phyloP scores from a whole-genome alignment of 2,113 vertebrate species.

The Donacobius atricapilla region DNA sequence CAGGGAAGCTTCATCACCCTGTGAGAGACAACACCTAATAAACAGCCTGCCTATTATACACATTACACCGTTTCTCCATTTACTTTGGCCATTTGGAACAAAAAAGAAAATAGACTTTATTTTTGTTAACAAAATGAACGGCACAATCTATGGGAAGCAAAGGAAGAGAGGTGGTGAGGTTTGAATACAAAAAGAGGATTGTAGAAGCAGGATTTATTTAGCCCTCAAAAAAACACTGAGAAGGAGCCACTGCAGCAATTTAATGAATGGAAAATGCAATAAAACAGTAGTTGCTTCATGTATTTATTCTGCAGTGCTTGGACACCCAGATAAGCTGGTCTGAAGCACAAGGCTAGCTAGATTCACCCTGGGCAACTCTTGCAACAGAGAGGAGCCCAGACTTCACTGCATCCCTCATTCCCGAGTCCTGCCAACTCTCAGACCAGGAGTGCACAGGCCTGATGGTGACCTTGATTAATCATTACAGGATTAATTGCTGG shows the following conservation, averaged over 20 bases:
- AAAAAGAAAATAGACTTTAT: neutral
- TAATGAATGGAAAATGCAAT: neutral
- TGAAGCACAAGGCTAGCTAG: neutral
- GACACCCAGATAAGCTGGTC: neutral
- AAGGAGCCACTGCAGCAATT: neutral
- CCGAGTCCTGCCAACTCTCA: neutral
- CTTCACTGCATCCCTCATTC: neutral
- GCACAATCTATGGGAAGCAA: neutral
- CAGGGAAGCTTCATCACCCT: neutral
- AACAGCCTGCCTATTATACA: neutral
- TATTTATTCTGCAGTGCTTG: neutral
- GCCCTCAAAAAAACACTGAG: neutral
- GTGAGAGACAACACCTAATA: neutral
- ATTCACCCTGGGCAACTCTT: neutral
- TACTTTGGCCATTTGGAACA: neutral
- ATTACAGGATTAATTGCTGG: neutral
- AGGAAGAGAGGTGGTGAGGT: neutral
- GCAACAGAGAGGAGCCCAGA: neutral
- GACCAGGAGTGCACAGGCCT: neutral
- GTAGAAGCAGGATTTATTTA: slow-evolving; percentile 12
- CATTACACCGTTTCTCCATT: neutral
- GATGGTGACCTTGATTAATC: neutral
- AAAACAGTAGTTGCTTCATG: neutral
- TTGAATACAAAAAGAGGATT: neutral
- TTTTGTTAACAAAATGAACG: neutral